Percentiles rank a stretch among this genome's conserved stretches.
phyloP scores from a whole-genome alignment of 2,888 invertebrate species.

The Chymomyza procnemis region DNA sequence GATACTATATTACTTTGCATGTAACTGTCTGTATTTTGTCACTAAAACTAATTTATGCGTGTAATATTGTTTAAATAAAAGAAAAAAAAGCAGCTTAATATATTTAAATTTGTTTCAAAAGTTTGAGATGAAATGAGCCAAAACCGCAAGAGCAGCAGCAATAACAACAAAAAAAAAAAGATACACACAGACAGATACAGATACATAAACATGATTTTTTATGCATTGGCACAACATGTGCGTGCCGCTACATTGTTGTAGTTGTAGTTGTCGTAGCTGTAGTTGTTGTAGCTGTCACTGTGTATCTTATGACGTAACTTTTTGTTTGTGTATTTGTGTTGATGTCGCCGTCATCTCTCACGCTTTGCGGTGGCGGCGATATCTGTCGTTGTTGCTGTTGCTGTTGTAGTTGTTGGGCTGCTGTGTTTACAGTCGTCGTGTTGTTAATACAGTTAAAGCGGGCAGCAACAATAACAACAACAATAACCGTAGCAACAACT shows the following conservation, averaged over 20 bases:
- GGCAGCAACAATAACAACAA: neutral
- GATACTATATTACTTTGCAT: too few relatives aligned
- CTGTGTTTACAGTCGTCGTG: constrained; percentile 63
- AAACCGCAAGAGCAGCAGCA: constrained; percentile 54
- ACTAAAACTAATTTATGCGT: constrained; percentile 73
- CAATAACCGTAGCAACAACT: neutral
- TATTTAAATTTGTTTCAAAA: neutral
- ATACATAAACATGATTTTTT: constrained; percentile 16
- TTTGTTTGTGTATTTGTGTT: constrained; percentile 12
- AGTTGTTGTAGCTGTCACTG: constrained; percentile 56
- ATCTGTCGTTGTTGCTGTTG: too few relatives aligned
- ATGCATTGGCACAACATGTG: constrained; percentile 21
- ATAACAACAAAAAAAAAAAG: constrained; percentile 1
- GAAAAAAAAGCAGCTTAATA: constrained; percentile 25
- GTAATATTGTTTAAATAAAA: constrained; percentile 5
- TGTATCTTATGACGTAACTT: constrained; percentile 13
- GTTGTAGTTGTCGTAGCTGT: constrained; percentile 38
- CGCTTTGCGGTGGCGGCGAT: constrained; percentile 1
- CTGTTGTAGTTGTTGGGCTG: constrained; percentile 31
- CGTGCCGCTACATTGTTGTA: constrained; percentile 23
- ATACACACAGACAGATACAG: neutral
- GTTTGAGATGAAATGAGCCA: constrained; percentile 63
- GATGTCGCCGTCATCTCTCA: constrained; percentile 7
- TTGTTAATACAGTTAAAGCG: constrained; percentile 69
- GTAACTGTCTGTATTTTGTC: constrained; percentile 48